Base-by-base conservation (phyloP, 2,797 vertebrate species). In the Tolypeutes matacus region DNA sequence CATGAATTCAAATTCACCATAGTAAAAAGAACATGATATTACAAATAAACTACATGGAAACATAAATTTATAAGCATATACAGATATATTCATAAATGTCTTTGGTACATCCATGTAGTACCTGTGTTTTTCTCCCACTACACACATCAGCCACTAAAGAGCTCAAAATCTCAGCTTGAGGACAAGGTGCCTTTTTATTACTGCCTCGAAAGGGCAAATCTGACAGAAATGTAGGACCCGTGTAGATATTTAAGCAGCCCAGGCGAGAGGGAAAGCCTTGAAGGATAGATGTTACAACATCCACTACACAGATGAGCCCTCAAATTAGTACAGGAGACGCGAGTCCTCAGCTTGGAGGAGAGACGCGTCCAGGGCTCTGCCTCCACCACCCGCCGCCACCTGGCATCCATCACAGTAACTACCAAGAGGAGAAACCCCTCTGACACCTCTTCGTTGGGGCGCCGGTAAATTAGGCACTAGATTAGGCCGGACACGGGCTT, bases 401-500 rank as follows among this genome's bases (percentile, higher is more conserved):
- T 98, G 98, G 99, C 99, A 99, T 99, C 99, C 99, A 99, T 99
- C 99, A 99, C 99, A 98, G 99, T 99, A 99, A 99, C 99, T 99
- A 99, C 98, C 99, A 98, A 98, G 98, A 98, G 98, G 98, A 98
- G 98, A 98, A 98, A 98, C 99, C 99, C 98, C 99, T 99, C 99
- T 99, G 99, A 99, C 99, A 99, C 98, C 99, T 99, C 99, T 99
- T 99, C 99, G 99, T 99, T 99, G 99, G 99, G 99, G 99, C 98
- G 98, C 98, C 99, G 97, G 99, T 99, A 99, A 99, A 99, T 99
- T 99, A 99, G 99, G 98, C 98, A 99, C 99, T 99, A 99, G 99
- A 99, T 99, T 98, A 98, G 99, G 98, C 97, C 98, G 99, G 99
- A 99, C 99, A 99, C 98, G 97, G 98, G 98, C 98, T 98, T 99